A percentile compares a stretch with the other conserved stretches of the same genome.
Evolutionary conservation across 1,140 invertebrate genomes (phyloP).

Genomic region (Cydia splendana): DNA sequence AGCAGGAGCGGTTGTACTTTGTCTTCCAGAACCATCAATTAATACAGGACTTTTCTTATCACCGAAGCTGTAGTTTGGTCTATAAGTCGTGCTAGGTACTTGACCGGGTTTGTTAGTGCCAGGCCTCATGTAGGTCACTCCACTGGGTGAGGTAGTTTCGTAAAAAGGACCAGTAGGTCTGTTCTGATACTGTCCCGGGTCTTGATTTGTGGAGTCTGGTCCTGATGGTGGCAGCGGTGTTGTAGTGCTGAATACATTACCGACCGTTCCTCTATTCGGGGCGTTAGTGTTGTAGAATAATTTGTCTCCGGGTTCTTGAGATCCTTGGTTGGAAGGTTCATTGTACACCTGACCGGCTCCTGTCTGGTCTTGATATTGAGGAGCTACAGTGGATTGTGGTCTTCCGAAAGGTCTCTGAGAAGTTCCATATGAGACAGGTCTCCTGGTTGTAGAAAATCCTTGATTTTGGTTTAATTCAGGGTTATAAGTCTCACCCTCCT

Average conservation of each 20-base stretch:
- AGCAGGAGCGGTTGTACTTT: slow-evolving; percentile 15
- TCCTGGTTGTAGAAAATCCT: background rate
- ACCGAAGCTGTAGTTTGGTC: slow-evolving; percentile 34
- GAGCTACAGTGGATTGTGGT: background rate
- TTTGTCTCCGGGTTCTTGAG: background rate
- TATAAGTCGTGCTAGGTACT: slow-evolving; percentile 36
- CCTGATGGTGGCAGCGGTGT: slow-evolving; percentile 18
- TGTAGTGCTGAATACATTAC: background rate
- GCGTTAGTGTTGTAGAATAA: background rate
- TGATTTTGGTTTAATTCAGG: background rate
- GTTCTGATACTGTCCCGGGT: background rate
- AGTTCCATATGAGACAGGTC: background rate
- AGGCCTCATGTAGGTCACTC: slow-evolving; percentile 7
- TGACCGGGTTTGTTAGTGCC: background rate
- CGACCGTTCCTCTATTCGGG: background rate
- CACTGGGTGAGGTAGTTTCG: background rate
- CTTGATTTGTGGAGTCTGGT: background rate
- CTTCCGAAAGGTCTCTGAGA: slow-evolving; percentile 22
- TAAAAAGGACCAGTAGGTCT: background rate
- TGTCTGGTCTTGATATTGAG: background rate
- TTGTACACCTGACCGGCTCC: background rate
- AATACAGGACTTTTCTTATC: slow-evolving; percentile 28
- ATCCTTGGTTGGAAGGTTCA: slow-evolving; percentile 1
- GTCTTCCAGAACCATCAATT: slow-evolving; percentile 36
- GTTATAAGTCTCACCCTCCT: background rate